phyloP scores from a whole-genome alignment of 2,888 invertebrate species.

The Meta bourneti region DNA sequence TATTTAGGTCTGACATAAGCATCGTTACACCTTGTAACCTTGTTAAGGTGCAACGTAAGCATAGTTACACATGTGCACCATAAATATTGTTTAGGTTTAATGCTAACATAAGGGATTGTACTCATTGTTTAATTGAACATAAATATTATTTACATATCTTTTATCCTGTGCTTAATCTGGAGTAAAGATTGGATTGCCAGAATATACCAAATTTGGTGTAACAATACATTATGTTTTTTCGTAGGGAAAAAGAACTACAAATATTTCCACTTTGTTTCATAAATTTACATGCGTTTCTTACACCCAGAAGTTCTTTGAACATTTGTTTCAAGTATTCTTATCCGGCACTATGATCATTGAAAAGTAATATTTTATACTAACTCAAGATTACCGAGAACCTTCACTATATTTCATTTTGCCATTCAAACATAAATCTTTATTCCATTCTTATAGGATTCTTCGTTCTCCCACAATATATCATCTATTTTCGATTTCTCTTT shows the following conservation, averaged over 20 bases:
- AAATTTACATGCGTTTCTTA: background rate
- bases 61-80: too few relatives aligned
- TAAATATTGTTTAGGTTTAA: too few relatives aligned
- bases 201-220: too few relatives aligned
- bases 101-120: too few relatives aligned
- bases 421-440: background rate
- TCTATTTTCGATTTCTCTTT: background rate
- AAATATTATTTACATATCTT: too few relatives aligned
- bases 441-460: background rate
- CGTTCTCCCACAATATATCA: background rate
- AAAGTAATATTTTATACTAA: background rate
- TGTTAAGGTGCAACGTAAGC: too few relatives aligned
- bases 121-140: too few relatives aligned
- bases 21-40: too few relatives aligned
- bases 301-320: background rate
- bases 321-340: background rate
- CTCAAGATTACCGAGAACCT: background rate
- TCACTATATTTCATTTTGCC: background rate
- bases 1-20: too few relatives aligned
- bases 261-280: background rate
- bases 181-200: too few relatives aligned
- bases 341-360: background rate
- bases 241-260: background rate
- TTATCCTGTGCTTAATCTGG: too few relatives aligned
- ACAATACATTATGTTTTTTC: too few relatives aligned